Evolutionary conservation across 2,113 vertebrate genomes (phyloP).

Genomic region (Budorcas taxicolor): DNA sequence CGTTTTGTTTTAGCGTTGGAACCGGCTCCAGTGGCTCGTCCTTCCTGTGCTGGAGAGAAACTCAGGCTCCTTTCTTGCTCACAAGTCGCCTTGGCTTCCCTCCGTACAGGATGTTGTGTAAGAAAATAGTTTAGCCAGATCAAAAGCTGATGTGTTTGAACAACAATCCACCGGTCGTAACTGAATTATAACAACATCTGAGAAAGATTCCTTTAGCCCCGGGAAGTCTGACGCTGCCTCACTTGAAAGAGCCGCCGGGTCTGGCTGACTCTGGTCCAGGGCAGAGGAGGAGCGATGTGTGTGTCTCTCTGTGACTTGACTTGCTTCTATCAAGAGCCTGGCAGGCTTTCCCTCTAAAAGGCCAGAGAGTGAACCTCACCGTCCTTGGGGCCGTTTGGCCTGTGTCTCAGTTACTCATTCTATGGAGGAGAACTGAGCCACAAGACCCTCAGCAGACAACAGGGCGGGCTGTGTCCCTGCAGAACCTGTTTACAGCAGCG

Average conservation of each 20-base stretch:
- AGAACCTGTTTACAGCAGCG: neutral
- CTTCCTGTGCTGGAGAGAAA: neutral
- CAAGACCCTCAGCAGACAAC: accelerated
- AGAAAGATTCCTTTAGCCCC: neutral
- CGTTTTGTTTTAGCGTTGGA: neutral
- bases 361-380: accelerated
- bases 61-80: neutral
- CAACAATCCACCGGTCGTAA: neutral
- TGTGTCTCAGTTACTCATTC: neutral
- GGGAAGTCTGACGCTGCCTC: neutral
- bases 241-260: neutral
- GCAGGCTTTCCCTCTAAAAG: neutral
- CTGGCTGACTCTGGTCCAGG: neutral
- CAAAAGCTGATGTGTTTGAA: neutral
- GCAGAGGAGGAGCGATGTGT: accelerated
- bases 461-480: accelerated
- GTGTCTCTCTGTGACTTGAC: accelerated
- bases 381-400: accelerated
- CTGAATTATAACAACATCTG: neutral
- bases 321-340: neutral
- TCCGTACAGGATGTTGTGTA: accelerated
- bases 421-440: accelerated
- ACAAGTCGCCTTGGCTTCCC: neutral
- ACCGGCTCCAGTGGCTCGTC: neutral
- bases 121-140: neutral